These are phyloP conservation scores for Trachelus tabidus DNA, from an alignment of 2,888 invertebrate species.

Conservation along the genomic window DNA sequence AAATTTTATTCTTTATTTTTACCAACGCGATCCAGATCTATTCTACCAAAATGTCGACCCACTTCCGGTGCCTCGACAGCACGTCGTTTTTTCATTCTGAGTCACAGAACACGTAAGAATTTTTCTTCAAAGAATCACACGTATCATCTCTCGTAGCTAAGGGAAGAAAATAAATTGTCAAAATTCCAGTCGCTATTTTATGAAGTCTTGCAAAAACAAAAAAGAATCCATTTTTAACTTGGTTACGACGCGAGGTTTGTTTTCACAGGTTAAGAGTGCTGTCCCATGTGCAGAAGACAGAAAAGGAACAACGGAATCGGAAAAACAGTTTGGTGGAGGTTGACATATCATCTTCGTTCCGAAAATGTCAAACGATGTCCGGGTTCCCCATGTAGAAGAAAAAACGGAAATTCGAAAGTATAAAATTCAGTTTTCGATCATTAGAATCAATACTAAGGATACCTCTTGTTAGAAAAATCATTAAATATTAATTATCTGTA, in stretches of 20 bases:
- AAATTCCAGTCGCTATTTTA: not conserved
- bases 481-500: too few relatives aligned
- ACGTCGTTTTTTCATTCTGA: not conserved
- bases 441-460: too few relatives aligned
- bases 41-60: slow-evolving; percentile 41
- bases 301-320: too few relatives aligned
- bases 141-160: not conserved
- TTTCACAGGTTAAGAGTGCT: not conserved
- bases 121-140: not conserved
- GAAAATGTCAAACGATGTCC: too few relatives aligned
- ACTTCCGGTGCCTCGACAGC: not conserved
- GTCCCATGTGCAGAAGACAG: too few relatives aligned
- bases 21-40: slow-evolving; percentile 54
- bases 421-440: too few relatives aligned
- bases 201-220: not conserved
- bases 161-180: not conserved
- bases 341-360: too few relatives aligned
- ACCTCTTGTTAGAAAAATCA: too few relatives aligned
- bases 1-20: slow-evolving; percentile 13
- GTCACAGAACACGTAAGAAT: not conserved
- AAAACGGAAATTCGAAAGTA: too few relatives aligned
- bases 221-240: not conserved
- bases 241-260: not conserved
- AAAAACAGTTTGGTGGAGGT: too few relatives aligned
- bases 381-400: too few relatives aligned